These are phyloP conservation scores for Pristis pectinata DNA, from an alignment of 2,797 vertebrate genomes.

Conservation along the genomic window DNA sequence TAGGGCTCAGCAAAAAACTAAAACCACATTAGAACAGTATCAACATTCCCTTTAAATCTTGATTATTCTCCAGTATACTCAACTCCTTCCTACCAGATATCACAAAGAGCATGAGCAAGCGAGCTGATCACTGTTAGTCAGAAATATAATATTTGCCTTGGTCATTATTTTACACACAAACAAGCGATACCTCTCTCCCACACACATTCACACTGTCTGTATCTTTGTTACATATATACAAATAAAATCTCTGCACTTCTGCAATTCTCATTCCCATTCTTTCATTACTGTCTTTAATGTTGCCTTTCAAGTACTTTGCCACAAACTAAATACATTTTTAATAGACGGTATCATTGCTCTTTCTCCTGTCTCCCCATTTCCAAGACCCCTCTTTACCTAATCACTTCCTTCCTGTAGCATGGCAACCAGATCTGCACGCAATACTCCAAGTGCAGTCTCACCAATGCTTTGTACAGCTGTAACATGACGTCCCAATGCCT, in stretches of 20 bases:
- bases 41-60: not conserved
- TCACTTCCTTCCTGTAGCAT: too few species aligned
- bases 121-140: not conserved
- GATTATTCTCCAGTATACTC: not conserved
- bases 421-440: too few species aligned
- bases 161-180: not conserved
- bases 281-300: not conserved
- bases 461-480: too few species aligned
- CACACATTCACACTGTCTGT: not conserved
- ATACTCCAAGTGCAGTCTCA: too few species aligned
- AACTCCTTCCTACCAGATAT: not conserved
- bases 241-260: not conserved
- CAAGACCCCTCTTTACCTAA: too few species aligned
- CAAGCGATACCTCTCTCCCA: not conserved
- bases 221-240: not conserved
- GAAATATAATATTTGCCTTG: not conserved
- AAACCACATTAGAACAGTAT: not conserved
- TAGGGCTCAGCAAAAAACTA: not conserved
- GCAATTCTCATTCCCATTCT: not conserved
- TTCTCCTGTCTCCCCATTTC: not conserved
- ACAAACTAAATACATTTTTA: not conserved
- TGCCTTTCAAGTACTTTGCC: not conserved
- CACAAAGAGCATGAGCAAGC: not conserved
- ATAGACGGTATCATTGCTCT: not conserved
- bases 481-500: too few species aligned